Evolutionary conservation across 2,888 invertebrate genomes (phyloP).

Genomic region (Xanthorhoe spadicearia): DNA sequence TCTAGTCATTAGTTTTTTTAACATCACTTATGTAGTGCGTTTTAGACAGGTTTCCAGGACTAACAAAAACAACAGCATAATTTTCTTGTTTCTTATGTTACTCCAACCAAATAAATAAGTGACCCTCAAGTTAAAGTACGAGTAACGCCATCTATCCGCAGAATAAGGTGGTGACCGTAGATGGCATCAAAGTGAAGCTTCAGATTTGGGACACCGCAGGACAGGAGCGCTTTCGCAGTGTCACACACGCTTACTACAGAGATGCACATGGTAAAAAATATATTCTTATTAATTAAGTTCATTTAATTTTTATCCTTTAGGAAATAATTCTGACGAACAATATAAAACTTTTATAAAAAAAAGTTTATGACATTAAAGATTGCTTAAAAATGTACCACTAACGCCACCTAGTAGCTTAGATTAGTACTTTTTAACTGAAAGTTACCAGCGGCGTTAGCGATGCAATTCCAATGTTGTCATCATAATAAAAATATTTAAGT

Average conservation of each 20-base stretch:
- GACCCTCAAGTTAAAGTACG: conserved; percentile 47
- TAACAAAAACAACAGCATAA: not conserved
- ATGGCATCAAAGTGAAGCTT: conserved; percentile 94
- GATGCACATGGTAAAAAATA: conserved; percentile 93
- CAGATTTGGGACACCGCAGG: conserved; percentile 99
- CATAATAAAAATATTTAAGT: no score
- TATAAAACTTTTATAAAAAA: not conserved
- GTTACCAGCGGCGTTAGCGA: not conserved
- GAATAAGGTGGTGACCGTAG: conserved; percentile 94
- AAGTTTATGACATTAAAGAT: not conserved
- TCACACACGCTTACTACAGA: conserved; percentile 97
- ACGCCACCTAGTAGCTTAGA: conserved; percentile 50
- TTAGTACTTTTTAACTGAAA: conserved; percentile 13
- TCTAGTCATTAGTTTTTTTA: no score
- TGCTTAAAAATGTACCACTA: conserved; percentile 36
- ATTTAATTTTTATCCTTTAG: not conserved
- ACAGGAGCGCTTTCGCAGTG: conserved; percentile 96
- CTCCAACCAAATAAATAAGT: not conserved
- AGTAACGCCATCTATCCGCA: conserved; percentile 82
- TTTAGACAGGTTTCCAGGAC: not conserved
- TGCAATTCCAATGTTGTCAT: no score
- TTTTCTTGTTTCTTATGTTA: not conserved
- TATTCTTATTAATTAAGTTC: not conserved
- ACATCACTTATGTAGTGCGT: not conserved
- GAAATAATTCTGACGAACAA: not conserved